Evolutionary conservation across 2,113 vertebrate genomes (phyloP).

Genomic region (Halcyon senegalensis): DNA sequence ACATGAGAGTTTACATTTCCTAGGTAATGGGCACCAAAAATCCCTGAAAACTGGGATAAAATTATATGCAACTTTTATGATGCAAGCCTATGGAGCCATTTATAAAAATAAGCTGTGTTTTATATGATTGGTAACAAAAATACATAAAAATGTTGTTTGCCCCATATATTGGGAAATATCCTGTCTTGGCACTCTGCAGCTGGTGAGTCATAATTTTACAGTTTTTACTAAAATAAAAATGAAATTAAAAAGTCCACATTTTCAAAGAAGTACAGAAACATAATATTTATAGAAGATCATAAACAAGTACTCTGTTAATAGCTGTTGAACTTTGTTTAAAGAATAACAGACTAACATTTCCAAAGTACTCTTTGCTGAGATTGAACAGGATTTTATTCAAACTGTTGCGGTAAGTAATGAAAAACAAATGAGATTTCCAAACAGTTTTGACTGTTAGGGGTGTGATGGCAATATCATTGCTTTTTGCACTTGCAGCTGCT

Average conservation of each 20-base stretch:
- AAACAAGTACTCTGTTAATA: slow-evolving; percentile 68
- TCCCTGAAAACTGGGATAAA: slow-evolving; percentile 44
- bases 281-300: slow-evolving; percentile 65
- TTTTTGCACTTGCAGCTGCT: slow-evolving; percentile 62
- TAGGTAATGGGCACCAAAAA: slow-evolving; percentile 63
- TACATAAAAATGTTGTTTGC: slow-evolving; percentile 56
- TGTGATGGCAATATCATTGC: slow-evolving; percentile 61
- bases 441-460: slow-evolving; percentile 70
- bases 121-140: slow-evolving; percentile 63
- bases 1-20: slow-evolving; percentile 51
- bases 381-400: slow-evolving; percentile 73
- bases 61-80: slow-evolving; percentile 52
- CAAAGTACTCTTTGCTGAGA: slow-evolving; percentile 71
- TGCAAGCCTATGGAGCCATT: slow-evolving; percentile 40
- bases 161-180: slow-evolving; percentile 56
- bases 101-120: slow-evolving; percentile 60
- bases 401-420: slow-evolving; percentile 72
- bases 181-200: slow-evolving; percentile 49
- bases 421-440: slow-evolving; percentile 72
- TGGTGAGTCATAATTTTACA: slow-evolving; percentile 67
- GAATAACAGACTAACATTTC: slow-evolving; percentile 76
- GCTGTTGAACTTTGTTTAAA: slow-evolving; percentile 64
- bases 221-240: slow-evolving; percentile 75
- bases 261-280: slow-evolving; percentile 61
- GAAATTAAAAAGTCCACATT: slow-evolving; percentile 69